These are phyloP conservation scores for Drosophila santomea DNA, from an alignment of 1,140 invertebrate genomes.

Conservation along the genomic window DNA sequence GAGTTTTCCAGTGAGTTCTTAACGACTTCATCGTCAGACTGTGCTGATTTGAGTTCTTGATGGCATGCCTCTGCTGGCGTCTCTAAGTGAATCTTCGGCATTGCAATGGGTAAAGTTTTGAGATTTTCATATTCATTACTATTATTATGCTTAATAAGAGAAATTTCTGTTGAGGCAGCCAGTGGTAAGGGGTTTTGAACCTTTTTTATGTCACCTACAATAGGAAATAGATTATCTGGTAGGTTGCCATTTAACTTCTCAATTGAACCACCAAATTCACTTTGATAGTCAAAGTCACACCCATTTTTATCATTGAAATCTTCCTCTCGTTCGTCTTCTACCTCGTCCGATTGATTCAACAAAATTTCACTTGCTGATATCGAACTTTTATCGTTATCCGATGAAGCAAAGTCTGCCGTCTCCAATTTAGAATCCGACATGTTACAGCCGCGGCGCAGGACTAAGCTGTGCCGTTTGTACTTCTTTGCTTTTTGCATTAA, in stretches of 20 bases:
- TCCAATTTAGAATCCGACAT: slow-evolving; percentile 70
- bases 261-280: background rate
- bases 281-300: background rate
- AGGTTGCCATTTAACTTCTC: background rate
- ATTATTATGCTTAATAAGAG: background rate
- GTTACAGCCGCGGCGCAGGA: slow-evolving; percentile 55
- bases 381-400: slow-evolving; percentile 64
- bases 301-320: slow-evolving; percentile 1
- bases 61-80: slow-evolving; percentile 11
- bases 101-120: slow-evolving; percentile 5
- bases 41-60: slow-evolving; percentile 37
- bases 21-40: slow-evolving; percentile 8
- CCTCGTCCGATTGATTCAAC: background rate
- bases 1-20: background rate
- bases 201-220: slow-evolving; percentile 58
- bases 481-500: slow-evolving; percentile 80
- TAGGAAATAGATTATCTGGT: slow-evolving; percentile 47
- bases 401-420: slow-evolving; percentile 53
- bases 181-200: background rate
- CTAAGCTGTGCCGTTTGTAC: slow-evolving; percentile 76
- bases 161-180: background rate
- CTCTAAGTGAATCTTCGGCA: slow-evolving; percentile 41
- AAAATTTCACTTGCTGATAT: slow-evolving; percentile 28
- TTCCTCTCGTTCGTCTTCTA: background rate
- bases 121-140: background rate